These are phyloP conservation scores for Diceros bicornis DNA, from an alignment of 2,797 vertebrate genomes.

Conservation along the genomic window DNA sequence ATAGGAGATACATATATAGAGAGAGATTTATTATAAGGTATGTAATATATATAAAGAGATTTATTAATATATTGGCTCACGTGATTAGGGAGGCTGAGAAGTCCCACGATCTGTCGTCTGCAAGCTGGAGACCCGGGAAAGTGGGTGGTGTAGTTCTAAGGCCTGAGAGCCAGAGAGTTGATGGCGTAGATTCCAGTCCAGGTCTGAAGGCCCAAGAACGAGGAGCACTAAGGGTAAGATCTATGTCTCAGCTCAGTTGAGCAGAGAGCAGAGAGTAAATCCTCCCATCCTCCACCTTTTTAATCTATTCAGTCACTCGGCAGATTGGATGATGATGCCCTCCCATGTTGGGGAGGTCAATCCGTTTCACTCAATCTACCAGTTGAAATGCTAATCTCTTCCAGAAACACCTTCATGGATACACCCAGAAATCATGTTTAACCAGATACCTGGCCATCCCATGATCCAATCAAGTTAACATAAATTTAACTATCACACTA, in stretches of 20 bases:
- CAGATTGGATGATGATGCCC: accelerated
- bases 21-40: neutral
- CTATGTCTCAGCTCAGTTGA: neutral
- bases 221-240: neutral
- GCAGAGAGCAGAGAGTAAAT: neutral
- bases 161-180: neutral
- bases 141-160: neutral
- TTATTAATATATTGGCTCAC: neutral
- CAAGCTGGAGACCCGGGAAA: neutral
- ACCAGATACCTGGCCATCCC: neutral
- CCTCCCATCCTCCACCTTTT: neutral
- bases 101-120: neutral
- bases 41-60: too few relatives aligned
- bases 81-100: neutral
- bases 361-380: neutral
- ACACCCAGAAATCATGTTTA: neutral
- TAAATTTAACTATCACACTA: neutral
- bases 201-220: neutral
- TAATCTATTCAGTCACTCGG: neutral
- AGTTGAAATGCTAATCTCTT: neutral
- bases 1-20: neutral
- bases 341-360: accelerated
- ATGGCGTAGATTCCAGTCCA: neutral
- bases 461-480: neutral
- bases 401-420: neutral